Evolutionary conservation across 2,113 vertebrate genomes (phyloP).

Genomic region (Coregonus clupeaformis): DNA sequence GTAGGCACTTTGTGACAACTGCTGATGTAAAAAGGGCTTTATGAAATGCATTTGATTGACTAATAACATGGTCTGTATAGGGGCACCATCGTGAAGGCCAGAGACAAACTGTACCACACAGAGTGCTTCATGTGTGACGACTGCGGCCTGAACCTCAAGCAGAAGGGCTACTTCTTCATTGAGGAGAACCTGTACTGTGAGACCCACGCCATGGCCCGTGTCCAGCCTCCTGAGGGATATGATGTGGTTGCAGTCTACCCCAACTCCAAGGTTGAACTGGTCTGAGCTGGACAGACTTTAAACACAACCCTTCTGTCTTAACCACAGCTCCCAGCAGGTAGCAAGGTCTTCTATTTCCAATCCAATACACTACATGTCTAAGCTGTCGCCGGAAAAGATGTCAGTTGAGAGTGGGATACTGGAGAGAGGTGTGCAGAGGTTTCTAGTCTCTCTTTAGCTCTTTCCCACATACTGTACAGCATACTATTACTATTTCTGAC

Average conservation of each 20-base stretch:
- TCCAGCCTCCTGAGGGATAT: conserved; percentile 95
- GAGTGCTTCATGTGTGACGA: conserved; percentile 96
- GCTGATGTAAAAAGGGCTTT: not conserved
- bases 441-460: too few relatives aligned
- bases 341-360: too few relatives aligned
- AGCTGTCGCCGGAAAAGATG: too few relatives aligned
- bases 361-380: too few relatives aligned
- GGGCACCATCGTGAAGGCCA: conserved; percentile 94
- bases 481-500: too few relatives aligned
- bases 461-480: too few relatives aligned
- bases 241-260: conserved; percentile 98
- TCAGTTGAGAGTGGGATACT: too few relatives aligned
- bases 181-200: conserved; percentile 96
- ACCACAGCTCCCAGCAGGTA: not conserved
- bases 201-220: conserved; percentile 90
- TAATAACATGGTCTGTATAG: conserved; percentile 40
- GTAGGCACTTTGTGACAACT: too few relatives aligned
- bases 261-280: conserved; percentile 94
- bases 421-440: too few relatives aligned
- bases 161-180: conserved; percentile 95
- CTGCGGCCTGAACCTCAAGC: conserved; percentile 92
- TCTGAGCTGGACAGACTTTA: conserved; percentile 60
- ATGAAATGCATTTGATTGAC: too few relatives aligned
- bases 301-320: not conserved
- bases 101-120: conserved; percentile 96